Base-by-base conservation (phyloP, 2,797 vertebrate genomes). In the Thaleichthys pacificus region DNA sequence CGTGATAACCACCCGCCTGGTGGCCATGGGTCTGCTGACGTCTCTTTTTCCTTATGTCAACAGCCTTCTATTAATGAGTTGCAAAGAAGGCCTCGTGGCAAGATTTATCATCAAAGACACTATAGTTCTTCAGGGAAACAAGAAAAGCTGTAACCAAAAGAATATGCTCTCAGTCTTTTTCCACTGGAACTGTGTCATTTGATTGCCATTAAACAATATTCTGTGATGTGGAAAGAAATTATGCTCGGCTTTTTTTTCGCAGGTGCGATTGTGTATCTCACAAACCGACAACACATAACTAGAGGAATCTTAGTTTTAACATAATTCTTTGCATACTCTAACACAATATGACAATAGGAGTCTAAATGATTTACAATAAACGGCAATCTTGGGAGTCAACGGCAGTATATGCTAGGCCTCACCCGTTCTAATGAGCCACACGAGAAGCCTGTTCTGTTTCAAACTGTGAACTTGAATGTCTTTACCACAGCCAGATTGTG, bases 31-130 rank as follows among this genome's bases (percentile, higher is more conserved):
- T 80, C 63, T 76, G 71, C 64, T 78, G 73, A 82, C 76, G 22
- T 78, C 57, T 63, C 70, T 72, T 79, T 64, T 77, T 78, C 77
- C 68, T 38, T 75, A 63, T 72, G 68, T 77, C 74, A 77, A 80
- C 76, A 70, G 58, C 57, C 70, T 76, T 57, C 57, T 71, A 75
- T 79, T 72, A 84, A 84, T 75, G 62, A 79, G 72, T 70, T 68
- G 74, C 49, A 69, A 67, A 79, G 68, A 74, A 2, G 74, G 67
- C 61, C 62, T 68, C 68, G 51, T 61, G 75, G 71, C 4, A 6
- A 51, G 22, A 69, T 21, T 62, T 58, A 81, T 83, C 38, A 70
- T 75, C 74, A 86, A 77, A 84, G 73, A 70, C 54, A 56, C 69
- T 54, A 17, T 73, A 71, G 69, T 77, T 66, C 72, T 67, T 66